Conservation (phyloP, 2,888 invertebrate genomes). For the Urechis unicinctus region DNA sequence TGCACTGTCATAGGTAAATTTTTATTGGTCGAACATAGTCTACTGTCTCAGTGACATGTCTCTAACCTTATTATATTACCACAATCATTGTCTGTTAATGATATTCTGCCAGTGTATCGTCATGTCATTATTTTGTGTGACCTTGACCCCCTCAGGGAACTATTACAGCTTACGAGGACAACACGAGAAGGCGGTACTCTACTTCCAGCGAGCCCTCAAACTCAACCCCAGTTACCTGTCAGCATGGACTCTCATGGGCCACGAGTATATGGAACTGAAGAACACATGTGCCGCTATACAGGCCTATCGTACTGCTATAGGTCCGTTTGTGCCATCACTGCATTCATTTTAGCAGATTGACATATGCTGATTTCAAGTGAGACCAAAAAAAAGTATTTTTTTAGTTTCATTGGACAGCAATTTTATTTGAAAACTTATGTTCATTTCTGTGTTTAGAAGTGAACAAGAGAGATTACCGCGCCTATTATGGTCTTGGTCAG, state of each 20-base stretch:
- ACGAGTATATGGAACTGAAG: conserved; percentile 98
- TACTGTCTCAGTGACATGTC: background rate
- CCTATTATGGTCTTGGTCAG: conserved; percentile 98
- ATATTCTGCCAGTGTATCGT: background rate
- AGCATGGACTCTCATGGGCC: conserved; percentile 97
- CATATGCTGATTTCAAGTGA: too few relatives aligned
- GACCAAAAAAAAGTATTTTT: too few relatives aligned
- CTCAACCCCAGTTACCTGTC: conserved; percentile 89
- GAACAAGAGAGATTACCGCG: conserved; percentile 87
- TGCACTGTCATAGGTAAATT: conserved; percentile 58
- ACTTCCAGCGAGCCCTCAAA: conserved; percentile 89
- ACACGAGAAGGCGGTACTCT: conserved; percentile 95
- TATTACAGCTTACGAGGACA: conserved; percentile 92
- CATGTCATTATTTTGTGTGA: background rate
- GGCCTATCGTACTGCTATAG: conserved; percentile 92
- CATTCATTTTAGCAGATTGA: too few relatives aligned
- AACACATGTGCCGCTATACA: conserved; percentile 98
- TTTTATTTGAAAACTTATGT: too few relatives aligned
- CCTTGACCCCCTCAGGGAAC: too few relatives aligned
- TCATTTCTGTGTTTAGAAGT: conserved; percentile 67
- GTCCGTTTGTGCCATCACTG: conserved; percentile 53
- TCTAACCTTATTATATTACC: background rate
- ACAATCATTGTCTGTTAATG: background rate
- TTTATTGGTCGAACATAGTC: background rate
- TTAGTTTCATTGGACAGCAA: too few relatives aligned